phyloP scores from a whole-genome alignment of 2,113 vertebrate species.

The Cyphomyrus discorhynchus region DNA sequence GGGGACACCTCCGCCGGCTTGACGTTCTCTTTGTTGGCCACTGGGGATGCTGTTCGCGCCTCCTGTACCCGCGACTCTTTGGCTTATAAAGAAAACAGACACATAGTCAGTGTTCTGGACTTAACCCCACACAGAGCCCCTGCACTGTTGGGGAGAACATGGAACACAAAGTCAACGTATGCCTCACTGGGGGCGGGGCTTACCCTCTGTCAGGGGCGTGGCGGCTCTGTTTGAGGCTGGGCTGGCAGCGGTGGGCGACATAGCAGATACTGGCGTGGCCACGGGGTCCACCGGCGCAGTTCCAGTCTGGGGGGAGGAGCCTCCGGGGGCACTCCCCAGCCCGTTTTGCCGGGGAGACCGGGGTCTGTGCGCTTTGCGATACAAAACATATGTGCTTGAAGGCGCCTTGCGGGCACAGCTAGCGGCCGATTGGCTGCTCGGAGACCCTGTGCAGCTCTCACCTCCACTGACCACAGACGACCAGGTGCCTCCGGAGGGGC shows the following conservation, averaged over 20 bases:
- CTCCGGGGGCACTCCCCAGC: conserved; percentile 63
- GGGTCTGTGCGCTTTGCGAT: conserved; percentile 82
- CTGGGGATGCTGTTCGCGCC: conserved; percentile 81
- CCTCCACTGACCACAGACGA: conserved; percentile 97
- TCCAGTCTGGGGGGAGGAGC: conserved; percentile 77
- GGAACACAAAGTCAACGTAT: neutral
- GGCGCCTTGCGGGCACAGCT: neutral
- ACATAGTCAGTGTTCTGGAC: neutral
- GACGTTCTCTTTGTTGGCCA: conserved; percentile 82
- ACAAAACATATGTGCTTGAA: conserved; percentile 47
- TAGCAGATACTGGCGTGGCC: conserved; percentile 67
- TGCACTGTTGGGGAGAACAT: neutral
- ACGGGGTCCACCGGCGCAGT: conserved; percentile 72
- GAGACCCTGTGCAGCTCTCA: conserved; percentile 42
- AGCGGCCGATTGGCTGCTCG: neutral
- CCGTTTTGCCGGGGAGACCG: conserved; percentile 89
- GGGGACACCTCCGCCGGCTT: conserved; percentile 80
- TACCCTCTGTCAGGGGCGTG: conserved; percentile 80
- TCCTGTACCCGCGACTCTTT: conserved; percentile 91
- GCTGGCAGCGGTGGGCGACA: conserved; percentile 84
- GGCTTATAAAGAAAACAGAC: conserved; percentile 54
- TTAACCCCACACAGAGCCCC: neutral
- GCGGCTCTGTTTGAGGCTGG: conserved; percentile 78
- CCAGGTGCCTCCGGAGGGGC: conserved; percentile 90
- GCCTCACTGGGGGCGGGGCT: conserved; percentile 9